Evolutionary conservation across 2,797 vertebrate genomes (phyloP).

Genomic region (Hydrolagus colliei): DNA sequence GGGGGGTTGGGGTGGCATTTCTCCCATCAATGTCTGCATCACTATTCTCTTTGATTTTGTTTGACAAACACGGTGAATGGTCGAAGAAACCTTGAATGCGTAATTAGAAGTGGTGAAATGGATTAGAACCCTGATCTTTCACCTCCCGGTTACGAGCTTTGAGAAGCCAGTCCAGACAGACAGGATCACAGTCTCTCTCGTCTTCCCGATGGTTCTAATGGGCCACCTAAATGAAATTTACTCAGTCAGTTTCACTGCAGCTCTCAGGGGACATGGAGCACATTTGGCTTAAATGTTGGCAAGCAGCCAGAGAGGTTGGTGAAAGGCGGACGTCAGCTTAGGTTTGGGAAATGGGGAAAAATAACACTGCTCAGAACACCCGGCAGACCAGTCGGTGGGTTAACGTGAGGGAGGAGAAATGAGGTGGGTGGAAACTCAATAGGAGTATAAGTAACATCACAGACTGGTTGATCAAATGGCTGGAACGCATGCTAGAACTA

Average conservation of each 20-base stretch:
- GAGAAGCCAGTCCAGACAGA: not conserved
- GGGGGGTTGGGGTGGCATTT: too few species aligned
- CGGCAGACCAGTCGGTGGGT: too few species aligned
- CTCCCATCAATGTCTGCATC: too few species aligned
- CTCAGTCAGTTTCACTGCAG: not conserved
- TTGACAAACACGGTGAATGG: not conserved
- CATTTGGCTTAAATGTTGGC: too few species aligned
- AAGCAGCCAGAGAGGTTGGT: not conserved
- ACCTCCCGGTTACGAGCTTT: slow-evolving; percentile 3
- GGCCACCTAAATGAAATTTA: slow-evolving; percentile 10
- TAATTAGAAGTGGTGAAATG: not conserved
- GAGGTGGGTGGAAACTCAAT: too few species aligned
- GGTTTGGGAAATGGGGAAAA: not conserved
- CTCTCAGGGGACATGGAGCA: not conserved
- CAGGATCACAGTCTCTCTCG: not conserved
- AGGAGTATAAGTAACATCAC: too few species aligned
- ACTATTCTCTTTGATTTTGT: not conserved
- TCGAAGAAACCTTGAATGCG: not conserved
- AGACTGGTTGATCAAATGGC: too few species aligned
- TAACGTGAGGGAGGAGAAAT: too few species aligned
- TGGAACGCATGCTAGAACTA: too few species aligned
- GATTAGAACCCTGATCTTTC: slow-evolving; percentile 29
- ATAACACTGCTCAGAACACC: too few species aligned
- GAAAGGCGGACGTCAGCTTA: not conserved
- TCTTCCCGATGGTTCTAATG: slow-evolving; percentile 22